Base-by-base conservation (phyloP, 2,797 vertebrate genomes). In the Pseudomugil tenellus region DNA sequence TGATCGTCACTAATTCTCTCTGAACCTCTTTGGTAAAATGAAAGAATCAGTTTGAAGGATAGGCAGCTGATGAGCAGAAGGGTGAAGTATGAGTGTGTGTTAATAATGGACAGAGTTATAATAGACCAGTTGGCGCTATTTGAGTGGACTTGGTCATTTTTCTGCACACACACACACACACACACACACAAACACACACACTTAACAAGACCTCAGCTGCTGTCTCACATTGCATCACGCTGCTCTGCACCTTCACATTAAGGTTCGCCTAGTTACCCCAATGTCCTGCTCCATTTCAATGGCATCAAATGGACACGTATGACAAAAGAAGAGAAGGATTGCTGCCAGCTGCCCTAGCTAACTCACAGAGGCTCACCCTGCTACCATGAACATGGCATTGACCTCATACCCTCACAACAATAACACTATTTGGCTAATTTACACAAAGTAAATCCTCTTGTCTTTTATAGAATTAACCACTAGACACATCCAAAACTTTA, bases 151-250 rank as follows among this genome's bases (percentile, higher is more conserved):
- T 58, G 74, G 59, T 81, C 46, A 84, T 84, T 82, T 81, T 81
- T 83, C 37, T 51, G 70, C 65, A 71, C 70, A 21, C 49, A 39
- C 52, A 56, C 70, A 52, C 63, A 69, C 65, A 71, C 70, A 68
- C 58, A 65, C 63, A 72, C 67, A 70, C 75, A 72, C 51, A 37
- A 41, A 21, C 49, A 39, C 52, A 56, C 70, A 52, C 63, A 31
- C 29, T 3, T 31, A 31, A 31, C 6, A 63, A 64, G 63, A 66
- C 72, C 83, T 90, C 84, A 90, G 89, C 90, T 92, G 91, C 90
- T 92, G 91, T 93, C 90, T 92, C 86, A 80, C 89, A 90, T 92
- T 80, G 86, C 86, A 90, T 93, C 91, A 91, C 79, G 90, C 91
- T 77, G 86, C 87, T 91, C 88, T 92, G 90, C 88, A 91, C 91